These are phyloP conservation scores for Neotoma lepida DNA, from an alignment of 2,113 vertebrate genomes.

Conservation along the genomic window DNA sequence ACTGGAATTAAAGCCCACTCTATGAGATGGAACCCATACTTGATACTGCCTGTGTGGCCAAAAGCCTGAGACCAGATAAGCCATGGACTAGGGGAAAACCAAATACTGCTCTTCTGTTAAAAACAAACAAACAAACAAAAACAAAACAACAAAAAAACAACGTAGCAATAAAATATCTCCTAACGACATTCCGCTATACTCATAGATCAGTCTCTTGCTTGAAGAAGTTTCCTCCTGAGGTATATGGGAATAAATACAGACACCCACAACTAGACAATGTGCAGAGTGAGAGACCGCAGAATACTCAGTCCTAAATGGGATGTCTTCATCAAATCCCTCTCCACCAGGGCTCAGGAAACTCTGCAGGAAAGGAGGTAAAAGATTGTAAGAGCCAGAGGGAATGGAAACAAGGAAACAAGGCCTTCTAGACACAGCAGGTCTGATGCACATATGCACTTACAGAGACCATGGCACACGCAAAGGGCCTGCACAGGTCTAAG, in stretches of 20 bases:
- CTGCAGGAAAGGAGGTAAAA: not conserved
- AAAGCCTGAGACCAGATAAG: not conserved
- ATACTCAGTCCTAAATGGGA: no score
- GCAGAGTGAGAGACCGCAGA: no score
- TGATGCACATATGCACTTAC: not conserved
- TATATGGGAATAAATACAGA: no score
- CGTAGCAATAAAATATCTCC: not conserved
- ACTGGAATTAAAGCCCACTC: not conserved
- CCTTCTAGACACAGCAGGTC: not conserved
- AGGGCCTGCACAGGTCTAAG: not conserved
- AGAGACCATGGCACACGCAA: not conserved
- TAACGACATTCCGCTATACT: not conserved
- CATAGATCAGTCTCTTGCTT: not conserved
- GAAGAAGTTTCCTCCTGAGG: not conserved
- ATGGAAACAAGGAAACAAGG: not conserved
- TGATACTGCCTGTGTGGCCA: not conserved
- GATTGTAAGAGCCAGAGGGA: not conserved
- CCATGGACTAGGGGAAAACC: not conserved
- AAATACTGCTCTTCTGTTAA: not conserved
- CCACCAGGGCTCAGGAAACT: not conserved
- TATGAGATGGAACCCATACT: not conserved
- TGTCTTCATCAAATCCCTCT: no score
- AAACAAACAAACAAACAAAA: no score
- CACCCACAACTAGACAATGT: no score
- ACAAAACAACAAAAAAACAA: not conserved